Evolutionary conservation across 30 jellyfish, hydroid and myxozoan species (phyloP).

Genomic region (Hydractinia echinata): DNA sequence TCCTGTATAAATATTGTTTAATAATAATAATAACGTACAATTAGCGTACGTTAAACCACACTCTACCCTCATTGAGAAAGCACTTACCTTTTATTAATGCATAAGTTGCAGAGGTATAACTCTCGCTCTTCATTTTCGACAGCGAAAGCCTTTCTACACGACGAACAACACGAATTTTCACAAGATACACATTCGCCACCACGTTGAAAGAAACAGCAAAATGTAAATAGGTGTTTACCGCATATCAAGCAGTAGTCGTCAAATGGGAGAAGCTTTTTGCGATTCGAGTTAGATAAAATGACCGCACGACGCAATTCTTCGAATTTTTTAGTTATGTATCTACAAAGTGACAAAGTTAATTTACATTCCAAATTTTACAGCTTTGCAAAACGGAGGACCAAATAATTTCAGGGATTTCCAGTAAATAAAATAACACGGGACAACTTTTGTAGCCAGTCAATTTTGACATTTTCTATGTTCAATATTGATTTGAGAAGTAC

Average conservation of each 20-base stretch:
- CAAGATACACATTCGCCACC: conserved; percentile 81
- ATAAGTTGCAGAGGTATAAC: conserved; percentile 57
- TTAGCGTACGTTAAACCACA: no score
- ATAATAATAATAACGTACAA: no score
- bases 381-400: no score
- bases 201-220: conserved; percentile 43
- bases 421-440: no score
- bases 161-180: conserved; percentile 71
- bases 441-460: no score
- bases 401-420: no score
- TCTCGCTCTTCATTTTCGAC: conserved; percentile 7
- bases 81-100: conserved; percentile 73
- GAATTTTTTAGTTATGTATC: conserved; percentile 57
- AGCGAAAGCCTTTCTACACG: conserved; percentile 48
- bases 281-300: conserved; percentile 51
- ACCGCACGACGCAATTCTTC: conserved; percentile 72
- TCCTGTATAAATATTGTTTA: no score
- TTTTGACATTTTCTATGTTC: no score
- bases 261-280: conserved; percentile 27
- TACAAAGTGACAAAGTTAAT: neutral
- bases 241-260: conserved; percentile 70
- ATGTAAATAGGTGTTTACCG: conserved; percentile 43
- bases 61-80: neutral
- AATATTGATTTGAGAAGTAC: no score
- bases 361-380: no score